These are phyloP conservation scores for Augiades crinisus DNA, from an alignment of 2,888 invertebrate genomes.

Conservation along the genomic window DNA sequence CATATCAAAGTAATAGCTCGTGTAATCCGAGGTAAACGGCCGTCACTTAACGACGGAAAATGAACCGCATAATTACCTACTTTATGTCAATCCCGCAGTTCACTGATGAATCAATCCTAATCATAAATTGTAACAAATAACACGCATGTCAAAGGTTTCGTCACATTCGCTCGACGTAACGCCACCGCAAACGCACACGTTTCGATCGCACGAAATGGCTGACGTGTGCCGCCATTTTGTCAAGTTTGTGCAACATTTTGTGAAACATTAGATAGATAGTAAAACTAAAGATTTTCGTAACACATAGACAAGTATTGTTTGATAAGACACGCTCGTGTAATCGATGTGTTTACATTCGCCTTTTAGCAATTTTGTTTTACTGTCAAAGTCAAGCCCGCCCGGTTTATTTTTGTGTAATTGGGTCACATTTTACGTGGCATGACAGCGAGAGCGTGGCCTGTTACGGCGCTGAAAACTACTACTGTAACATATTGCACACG, in stretches of 20 bases:
- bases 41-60: slow-evolving; percentile 6
- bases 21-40: slow-evolving; percentile 8
- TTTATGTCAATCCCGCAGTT: slow-evolving; percentile 1
- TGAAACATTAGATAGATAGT: not conserved
- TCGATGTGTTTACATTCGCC: slow-evolving; percentile 26
- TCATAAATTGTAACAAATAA: not conserved
- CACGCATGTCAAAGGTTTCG: not conserved
- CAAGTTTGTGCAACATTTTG: not conserved
- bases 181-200: not conserved
- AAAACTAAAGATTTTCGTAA: not conserved
- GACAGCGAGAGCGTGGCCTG: slow-evolving; percentile 21
- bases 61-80: slow-evolving; percentile 5
- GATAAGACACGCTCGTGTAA: not conserved
- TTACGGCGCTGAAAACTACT: slow-evolving; percentile 10
- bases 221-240: slow-evolving; percentile 14
- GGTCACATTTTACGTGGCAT: slow-evolving; percentile 31
- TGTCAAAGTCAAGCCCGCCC: slow-evolving; percentile 26
- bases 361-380: slow-evolving; percentile 21
- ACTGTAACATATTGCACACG: slow-evolving; percentile 7
- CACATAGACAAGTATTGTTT: not conserved
- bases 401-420: slow-evolving; percentile 32
- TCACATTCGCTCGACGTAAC: slow-evolving; percentile 1
- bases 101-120: not conserved
- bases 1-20: slow-evolving; percentile 7
- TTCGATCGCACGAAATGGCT: slow-evolving; percentile 8